phyloP scores from a whole-genome alignment of 2,113 vertebrate species.

The Redunca redunca region DNA sequence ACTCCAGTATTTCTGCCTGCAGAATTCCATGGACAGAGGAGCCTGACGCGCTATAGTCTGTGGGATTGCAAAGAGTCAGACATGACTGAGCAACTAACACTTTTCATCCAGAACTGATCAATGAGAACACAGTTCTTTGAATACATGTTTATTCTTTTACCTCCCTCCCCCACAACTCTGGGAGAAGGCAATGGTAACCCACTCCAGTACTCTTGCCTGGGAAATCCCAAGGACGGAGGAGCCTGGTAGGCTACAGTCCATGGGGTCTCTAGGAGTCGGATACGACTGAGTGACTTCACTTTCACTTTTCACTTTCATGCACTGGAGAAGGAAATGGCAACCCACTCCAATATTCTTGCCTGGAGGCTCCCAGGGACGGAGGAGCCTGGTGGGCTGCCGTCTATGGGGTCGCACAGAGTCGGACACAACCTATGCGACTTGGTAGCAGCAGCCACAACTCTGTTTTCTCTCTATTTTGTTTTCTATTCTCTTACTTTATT shows the following conservation, averaged over 20 bases:
- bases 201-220: neutral
- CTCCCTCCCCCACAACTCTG: neutral
- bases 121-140: neutral
- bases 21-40: too few species aligned
- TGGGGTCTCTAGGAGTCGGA: neutral
- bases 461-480: neutral
- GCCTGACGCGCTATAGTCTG: too few species aligned
- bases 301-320: neutral
- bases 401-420: neutral
- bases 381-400: neutral
- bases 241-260: neutral
- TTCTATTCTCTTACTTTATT: neutral
- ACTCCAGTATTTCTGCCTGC: too few species aligned
- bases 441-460: neutral
- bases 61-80: neutral
- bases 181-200: neutral
- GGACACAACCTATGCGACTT: rapidly evolving
- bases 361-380: neutral
- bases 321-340: neutral
- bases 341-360: neutral
- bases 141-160: neutral
- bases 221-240: neutral
- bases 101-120: neutral
- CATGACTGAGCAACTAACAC: neutral
- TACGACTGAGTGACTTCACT: neutral